phyloP scores from a whole-genome alignment of 2,113 vertebrate genomes.

The Quiscalus mexicanus region DNA sequence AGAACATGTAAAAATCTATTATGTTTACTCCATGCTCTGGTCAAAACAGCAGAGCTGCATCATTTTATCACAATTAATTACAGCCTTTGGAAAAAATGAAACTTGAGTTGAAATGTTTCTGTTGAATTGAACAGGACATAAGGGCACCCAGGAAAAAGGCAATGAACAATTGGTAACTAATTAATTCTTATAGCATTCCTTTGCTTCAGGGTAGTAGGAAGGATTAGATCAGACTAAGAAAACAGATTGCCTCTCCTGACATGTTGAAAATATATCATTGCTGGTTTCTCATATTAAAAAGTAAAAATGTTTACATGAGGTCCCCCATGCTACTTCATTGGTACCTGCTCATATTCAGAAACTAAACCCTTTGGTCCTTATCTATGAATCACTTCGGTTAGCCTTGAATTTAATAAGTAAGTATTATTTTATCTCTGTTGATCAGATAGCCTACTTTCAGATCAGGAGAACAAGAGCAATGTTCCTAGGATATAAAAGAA shows the following conservation, averaged over 20 bases:
- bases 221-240: slow-evolving; percentile 3
- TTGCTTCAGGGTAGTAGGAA: not conserved
- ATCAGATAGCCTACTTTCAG: slow-evolving; percentile 19
- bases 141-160: not conserved
- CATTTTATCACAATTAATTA: slow-evolving; percentile 22
- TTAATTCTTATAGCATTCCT: not conserved
- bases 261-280: not conserved
- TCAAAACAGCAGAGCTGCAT: not conserved
- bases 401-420: slow-evolving; percentile 47
- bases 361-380: not conserved
- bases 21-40: not conserved
- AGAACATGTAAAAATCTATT: not conserved
- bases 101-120: not conserved
- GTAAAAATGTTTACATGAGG: not conserved
- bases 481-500: not conserved
- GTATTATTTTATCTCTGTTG: slow-evolving; percentile 43
- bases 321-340: not conserved
- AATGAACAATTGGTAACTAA: not conserved
- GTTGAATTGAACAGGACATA: not conserved
- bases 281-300: not conserved
- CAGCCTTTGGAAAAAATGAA: slow-evolving; percentile 8
- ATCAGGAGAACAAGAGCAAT: not conserved
- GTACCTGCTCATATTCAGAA: not conserved
- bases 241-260: not conserved
- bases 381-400: slow-evolving; percentile 18